Conservation (phyloP, 2,797 vertebrate genomes). For the Alosa sapidissima region DNA sequence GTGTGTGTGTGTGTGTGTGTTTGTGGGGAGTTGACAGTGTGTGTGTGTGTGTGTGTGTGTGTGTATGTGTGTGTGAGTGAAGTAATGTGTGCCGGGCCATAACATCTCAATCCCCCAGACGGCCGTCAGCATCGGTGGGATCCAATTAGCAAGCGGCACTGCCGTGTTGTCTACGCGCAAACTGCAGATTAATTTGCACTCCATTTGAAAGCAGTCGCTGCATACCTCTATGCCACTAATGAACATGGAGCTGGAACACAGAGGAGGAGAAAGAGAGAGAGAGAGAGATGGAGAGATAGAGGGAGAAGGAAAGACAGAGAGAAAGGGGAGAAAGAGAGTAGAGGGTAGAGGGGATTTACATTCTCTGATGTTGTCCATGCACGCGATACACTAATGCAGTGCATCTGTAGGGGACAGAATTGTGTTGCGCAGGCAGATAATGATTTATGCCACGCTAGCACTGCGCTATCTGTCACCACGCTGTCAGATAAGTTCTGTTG, state of each 20-base stretch:
- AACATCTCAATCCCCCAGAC: conserved; percentile 24
- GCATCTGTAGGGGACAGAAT: background rate
- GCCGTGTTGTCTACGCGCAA: background rate
- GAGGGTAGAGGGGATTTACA: background rate
- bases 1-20: background rate
- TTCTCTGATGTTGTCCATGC: background rate
- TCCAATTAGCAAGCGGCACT: conserved; percentile 35
- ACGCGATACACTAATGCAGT: background rate
- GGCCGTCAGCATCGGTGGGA: background rate
- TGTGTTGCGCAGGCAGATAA: background rate
- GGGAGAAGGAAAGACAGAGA: background rate
- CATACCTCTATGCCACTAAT: conserved; percentile 16
- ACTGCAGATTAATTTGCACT: conserved; percentile 36
- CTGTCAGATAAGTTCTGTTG: background rate
- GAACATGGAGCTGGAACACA: background rate
- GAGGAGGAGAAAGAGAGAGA: background rate
- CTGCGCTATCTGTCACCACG: background rate
- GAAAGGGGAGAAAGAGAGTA: background rate
- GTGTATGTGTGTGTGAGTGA: background rate
- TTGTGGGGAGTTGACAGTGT: background rate
- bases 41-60: background rate
- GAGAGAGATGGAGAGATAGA: background rate
- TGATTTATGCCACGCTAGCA: background rate
- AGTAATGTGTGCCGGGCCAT: conserved; percentile 6
- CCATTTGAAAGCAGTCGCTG: conserved; percentile 9